Evolutionary conservation across 1,140 invertebrate species (phyloP), one percentile per base, ranked within the genome.

Genomic region (Bactericera cockerelli): DNA sequence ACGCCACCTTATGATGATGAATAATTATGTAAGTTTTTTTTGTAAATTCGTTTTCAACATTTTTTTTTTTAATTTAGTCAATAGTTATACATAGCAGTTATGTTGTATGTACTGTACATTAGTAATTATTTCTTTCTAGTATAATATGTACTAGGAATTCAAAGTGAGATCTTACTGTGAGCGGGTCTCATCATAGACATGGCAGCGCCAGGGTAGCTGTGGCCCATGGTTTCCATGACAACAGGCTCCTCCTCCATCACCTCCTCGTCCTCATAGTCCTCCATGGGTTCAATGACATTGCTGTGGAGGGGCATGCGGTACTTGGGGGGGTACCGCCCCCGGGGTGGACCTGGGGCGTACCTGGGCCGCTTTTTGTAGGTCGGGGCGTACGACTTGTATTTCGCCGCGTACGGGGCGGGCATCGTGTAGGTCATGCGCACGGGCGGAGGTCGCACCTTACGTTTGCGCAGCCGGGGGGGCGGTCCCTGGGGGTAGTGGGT

Each of bases 201-300:
- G 42, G 42, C n/a, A 3, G 4, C 42, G 6, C 42, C 42, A 4
- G 8, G 8, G 19, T 49, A 49, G n/a, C 42, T 22, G 4, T 6
- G 42, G 3, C 42, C 42, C 42, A 49, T 19, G 22, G 42, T 10
- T 8, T 49, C 42, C 42, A 49, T 49, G 8, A 49, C 22, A 22
- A 49, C 19, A 8, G 42, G 42, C 42, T 49, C 42, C 42, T 49
- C 42, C 42, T 49, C 42, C 42, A 49, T 49, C n/a, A 49, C 22
- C 22, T 49, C 42, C 22, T 49, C 42, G 22, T 49, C 42, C 42
- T 49, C 8, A 49, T 49, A 49, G n/a, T 49, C 42, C 3, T 19
- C 42, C 22, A 19, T 22, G n/a, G 22, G 22, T 19, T 16, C n/a
- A 10, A 19, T 22, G 3, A 49, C 22, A 49, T 16, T 22, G 19